A percentile compares a stretch with the other conserved stretches of the same genome.
phyloP scores from a whole-genome alignment of 2,797 vertebrate species.

The Gallinago solitaria region DNA sequence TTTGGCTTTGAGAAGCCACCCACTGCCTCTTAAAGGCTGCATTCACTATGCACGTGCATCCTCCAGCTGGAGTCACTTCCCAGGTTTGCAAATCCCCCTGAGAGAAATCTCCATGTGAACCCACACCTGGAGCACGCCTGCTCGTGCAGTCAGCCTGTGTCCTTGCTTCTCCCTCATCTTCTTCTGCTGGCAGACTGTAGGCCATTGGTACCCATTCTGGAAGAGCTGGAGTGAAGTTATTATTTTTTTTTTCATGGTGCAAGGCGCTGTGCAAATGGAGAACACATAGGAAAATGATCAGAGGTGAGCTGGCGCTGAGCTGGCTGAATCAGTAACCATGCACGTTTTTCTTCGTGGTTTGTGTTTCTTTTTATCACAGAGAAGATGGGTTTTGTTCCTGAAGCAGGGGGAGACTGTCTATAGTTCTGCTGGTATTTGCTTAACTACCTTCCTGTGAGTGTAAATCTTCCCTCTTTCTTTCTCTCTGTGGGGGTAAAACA shows the following conservation, averaged over 20 bases:
- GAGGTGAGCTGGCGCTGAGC: background rate
- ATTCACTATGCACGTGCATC: rapidly evolving
- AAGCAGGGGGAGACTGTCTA: background rate
- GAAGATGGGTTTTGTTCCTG: background rate
- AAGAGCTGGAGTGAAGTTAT: background rate
- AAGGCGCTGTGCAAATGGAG: background rate
- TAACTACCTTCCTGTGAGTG: background rate
- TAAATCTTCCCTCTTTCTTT: conserved; percentile 40
- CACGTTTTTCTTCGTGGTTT: background rate
- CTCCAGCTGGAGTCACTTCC: background rate
- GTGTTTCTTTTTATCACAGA: background rate
- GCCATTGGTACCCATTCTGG: background rate
- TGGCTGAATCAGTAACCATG: background rate
- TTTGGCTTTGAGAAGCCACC: background rate
- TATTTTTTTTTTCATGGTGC: background rate
- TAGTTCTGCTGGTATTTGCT: conserved; percentile 2
- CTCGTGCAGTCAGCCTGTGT: rapidly evolving
- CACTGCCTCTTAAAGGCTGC: background rate
- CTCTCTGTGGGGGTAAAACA: background rate
- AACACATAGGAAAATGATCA: rapidly evolving
- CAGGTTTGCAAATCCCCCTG: background rate
- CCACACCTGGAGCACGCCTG: background rate
- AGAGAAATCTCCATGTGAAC: background rate
- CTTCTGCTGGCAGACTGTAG: background rate
- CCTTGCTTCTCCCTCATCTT: background rate